Evolutionary conservation across 1,140 invertebrate genomes (phyloP), one percentile per base, ranked within the genome.

Genomic region (Achatina immaculata): DNA sequence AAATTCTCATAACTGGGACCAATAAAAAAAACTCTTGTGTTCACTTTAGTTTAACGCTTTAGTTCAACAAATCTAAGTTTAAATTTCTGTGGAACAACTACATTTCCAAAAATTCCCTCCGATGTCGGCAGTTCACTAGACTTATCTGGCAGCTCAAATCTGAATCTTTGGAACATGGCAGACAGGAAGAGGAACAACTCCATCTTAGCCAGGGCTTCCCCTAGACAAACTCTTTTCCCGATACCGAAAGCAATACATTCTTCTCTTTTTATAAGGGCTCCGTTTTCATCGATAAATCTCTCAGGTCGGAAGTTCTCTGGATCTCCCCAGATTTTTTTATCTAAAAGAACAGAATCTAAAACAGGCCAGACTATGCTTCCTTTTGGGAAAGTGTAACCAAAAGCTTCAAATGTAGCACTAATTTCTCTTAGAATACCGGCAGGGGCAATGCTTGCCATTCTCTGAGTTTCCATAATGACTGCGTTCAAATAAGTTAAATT

Each of bases 251-350:
- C n/a, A n/a, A n/a, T n/a, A n/a, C n/a, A n/a, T n/a, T n/a, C n/a
- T n/a, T n/a, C n/a, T n/a, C n/a, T n/a, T n/a, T n/a, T n/a, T n/a
- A n/a, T n/a, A n/a, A n/a, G n/a, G n/a, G n/a, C n/a, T n/a, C n/a
- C n/a, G n/a, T n/a, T n/a, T n/a, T n/a, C n/a, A n/a, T n/a, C n/a
- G n/a, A n/a, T n/a, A n/a, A n/a, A n/a, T n/a, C n/a, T n/a, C n/a
- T n/a, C n/a, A n/a, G n/a, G n/a, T n/a, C n/a, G n/a, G n/a, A n/a
- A n/a, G n/a, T n/a, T n/a, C n/a, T 62, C 58, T 62, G 28, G 58
- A 62, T 62, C 58, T 31, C 58, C 58, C 58, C 58, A 62, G 58
- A 62, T 62, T 34, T 62, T 62, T 28, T 62, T 62, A 9, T 62
- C 58, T n/a, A n/a, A n/a, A n/a, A n/a, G n/a, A n/a, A n/a, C n/a